Percentiles rank a stretch among this genome's conserved stretches.
Evolutionary conservation across 2,797 vertebrate genomes (phyloP).

Genomic region (Notolabrus celidotus): DNA sequence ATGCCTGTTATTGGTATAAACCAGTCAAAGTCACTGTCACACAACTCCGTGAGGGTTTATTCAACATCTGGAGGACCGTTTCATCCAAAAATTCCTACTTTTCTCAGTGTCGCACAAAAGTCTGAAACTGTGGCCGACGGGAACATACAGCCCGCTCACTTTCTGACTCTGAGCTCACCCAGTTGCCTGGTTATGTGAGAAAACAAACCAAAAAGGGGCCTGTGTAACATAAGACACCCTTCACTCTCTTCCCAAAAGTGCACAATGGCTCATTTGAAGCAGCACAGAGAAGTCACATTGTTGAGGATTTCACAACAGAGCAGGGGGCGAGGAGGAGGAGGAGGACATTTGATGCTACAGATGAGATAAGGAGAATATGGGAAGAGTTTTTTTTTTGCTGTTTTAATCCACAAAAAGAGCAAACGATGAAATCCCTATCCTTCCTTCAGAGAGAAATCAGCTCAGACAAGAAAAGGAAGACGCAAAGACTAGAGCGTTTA

Average conservation of each 20-base stretch:
- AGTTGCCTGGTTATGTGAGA: constrained; percentile 47
- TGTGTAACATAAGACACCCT: constrained; percentile 50
- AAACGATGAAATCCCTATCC: constrained; percentile 33
- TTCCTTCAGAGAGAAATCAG: constrained; percentile 17
- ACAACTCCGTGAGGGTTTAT: constrained; percentile 40
- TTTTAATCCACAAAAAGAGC: constrained; percentile 39
- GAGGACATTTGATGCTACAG: constrained; percentile 49
- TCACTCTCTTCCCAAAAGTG: constrained; percentile 7
- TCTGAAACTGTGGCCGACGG: not conserved
- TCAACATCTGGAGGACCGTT: constrained; percentile 25
- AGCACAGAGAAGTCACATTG: constrained; percentile 49
- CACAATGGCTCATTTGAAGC: constrained; percentile 59
- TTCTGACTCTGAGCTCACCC: not conserved
- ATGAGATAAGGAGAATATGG: constrained; percentile 30
- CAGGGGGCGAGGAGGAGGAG: constrained; percentile 18
- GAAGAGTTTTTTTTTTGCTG: not conserved
- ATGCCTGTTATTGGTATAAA: constrained; percentile 35
- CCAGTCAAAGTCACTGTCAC: not conserved
- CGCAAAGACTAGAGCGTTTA: not conserved
- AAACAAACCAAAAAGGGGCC: constrained; percentile 38
- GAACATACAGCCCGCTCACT: not conserved
- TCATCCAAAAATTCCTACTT: not conserved
- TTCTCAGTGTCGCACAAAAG: not conserved
- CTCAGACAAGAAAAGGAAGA: not conserved
- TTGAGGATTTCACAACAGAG: constrained; percentile 51